phyloP scores from a whole-genome alignment of 2,113 vertebrate species.

The Pachyramphus minor region DNA sequence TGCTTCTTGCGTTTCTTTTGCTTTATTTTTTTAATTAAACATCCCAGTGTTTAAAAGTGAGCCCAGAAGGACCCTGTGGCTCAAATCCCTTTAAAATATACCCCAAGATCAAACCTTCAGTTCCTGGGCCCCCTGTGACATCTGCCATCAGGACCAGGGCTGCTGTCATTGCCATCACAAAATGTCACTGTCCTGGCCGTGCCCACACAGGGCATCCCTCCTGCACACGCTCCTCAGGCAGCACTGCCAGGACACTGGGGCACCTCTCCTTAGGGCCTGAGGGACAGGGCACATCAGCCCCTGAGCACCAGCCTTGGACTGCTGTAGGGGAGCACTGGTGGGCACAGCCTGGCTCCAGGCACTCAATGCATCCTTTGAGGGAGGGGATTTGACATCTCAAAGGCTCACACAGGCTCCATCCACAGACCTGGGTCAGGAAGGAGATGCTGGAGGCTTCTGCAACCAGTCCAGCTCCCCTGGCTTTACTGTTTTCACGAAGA shows the following conservation, averaged over 20 bases:
- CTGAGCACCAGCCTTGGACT: not conserved
- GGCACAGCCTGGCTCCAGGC: not conserved
- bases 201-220: rapidly evolving
- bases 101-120: not conserved
- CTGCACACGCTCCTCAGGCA: not conserved
- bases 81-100: not conserved
- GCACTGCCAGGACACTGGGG: not conserved
- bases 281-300: not conserved
- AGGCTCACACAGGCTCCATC: not conserved
- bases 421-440: not conserved
- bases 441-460: not conserved
- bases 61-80: not conserved
- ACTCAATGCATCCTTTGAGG: not conserved
- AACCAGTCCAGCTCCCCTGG: not conserved
- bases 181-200: rapidly evolving
- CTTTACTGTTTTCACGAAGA: not conserved
- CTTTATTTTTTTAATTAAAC: not conserved
- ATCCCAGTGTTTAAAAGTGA: not conserved
- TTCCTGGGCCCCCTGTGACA: not conserved
- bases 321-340: not conserved
- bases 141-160: rapidly evolving
- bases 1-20: not conserved
- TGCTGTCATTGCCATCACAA: not conserved
- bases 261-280: not conserved
- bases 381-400: not conserved